Base-by-base conservation (phyloP, 2,888 invertebrate species). In the Phaonia tiefii region DNA sequence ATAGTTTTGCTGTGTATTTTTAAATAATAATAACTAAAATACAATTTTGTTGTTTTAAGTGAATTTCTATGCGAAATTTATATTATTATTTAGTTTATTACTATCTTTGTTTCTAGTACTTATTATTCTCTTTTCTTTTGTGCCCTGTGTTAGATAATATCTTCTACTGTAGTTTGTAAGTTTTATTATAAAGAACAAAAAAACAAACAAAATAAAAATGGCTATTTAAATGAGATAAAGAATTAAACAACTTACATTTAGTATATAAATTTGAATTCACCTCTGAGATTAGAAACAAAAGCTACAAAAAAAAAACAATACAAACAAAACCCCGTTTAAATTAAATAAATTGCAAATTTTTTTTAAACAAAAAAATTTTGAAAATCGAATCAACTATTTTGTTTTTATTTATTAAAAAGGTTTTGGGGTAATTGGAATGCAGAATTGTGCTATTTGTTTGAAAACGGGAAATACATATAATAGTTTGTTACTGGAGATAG, bases 241-340 rank as follows among this genome's bases (percentile, higher is more conserved):
- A 65, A 56, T 54, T 70, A 67, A 72, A 25, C 46, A 49, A 77
- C 22, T 67, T 72, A n/a, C n/a, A n/a, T 78, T 66, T 66, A 63
- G 51, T 69, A 60, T 60, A 60, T 46, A 76, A 54, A 65, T 71
- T 66, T 20, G 66, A 72, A 70, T 44, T 71, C 58, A 67, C 39
- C 73, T 39, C 51, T 78, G 81, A 84, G 78, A 83, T 75, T 83
- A 81, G 60, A 58, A 72, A 71, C 73, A 58, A 25, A 54, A n/a
- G n/a, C 20, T 60, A 60, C 58, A 20, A 87, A 86, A 85, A 84
- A 87, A 79, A 58, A 69, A 60, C n/a, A n/a, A n/a, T n/a, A n/a
- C n/a, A n/a, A n/a, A n/a, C n/a, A n/a, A n/a, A n/a, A n/a, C n/a
- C 10, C 58, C 44, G 49, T 77, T 84, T 82, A 83, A 80, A 82